A percentile compares a stretch with the other conserved stretches of the same genome.
Evolutionary conservation across 2,113 vertebrate genomes (phyloP).

Genomic region (Poeciliopsis retropinna): DNA sequence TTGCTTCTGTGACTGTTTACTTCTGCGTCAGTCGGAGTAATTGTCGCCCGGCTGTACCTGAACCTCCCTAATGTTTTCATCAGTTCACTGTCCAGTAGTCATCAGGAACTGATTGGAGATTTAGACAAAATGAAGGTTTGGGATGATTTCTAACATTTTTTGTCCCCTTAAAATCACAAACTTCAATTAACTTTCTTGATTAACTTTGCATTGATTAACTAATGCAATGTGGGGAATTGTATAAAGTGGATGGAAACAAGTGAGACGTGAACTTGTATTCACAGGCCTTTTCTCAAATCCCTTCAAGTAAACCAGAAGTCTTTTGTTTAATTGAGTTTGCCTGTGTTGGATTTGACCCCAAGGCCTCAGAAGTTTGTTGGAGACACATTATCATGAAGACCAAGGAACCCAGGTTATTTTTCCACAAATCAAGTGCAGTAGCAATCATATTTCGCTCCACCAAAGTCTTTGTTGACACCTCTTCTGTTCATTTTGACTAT

Average conservation of each 20-base stretch:
- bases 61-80: conserved; percentile 2
- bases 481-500: neutral
- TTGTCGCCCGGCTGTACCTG: conserved; percentile 14
- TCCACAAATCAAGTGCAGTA: conserved; percentile 1
- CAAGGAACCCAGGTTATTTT: too few relatives aligned
- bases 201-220: too few relatives aligned
- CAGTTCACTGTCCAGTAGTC: conserved; percentile 10
- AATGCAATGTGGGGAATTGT: neutral
- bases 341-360: too few relatives aligned
- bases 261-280: too few relatives aligned
- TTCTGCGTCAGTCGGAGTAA: conserved; percentile 14
- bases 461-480: neutral
- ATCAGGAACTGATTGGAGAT: conserved; percentile 6
- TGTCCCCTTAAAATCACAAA: too few relatives aligned
- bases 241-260: neutral
- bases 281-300: too few relatives aligned
- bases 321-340: too few relatives aligned
- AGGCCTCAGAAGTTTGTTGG: too few relatives aligned
- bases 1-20: conserved; percentile 13
- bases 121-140: neutral
- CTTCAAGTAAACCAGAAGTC: too few relatives aligned
- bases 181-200: too few relatives aligned
- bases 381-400: too few relatives aligned
- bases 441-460: neutral
- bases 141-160: neutral